Percentiles rank a stretch among this genome's conserved stretches.
phyloP scores from a whole-genome alignment of 2,888 invertebrate species.

The Vandiemenella viatica region DNA sequence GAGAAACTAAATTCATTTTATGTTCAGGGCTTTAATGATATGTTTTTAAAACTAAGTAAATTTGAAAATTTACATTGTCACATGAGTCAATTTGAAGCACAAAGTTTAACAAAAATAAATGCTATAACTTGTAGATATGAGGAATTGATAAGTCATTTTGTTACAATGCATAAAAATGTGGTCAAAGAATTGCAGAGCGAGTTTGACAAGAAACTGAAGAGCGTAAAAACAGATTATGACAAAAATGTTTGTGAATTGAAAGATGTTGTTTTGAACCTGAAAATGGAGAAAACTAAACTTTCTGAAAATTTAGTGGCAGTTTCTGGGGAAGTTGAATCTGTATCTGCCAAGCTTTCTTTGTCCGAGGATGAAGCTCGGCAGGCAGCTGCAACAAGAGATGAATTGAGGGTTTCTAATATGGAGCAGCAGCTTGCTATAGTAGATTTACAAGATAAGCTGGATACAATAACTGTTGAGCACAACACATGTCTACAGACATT shows the following conservation, averaged over 20 bases:
- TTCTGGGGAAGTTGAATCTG: slow-evolving; percentile 4
- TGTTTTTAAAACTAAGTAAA: too few relatives aligned
- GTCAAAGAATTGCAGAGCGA: not conserved
- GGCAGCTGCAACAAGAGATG: slow-evolving; percentile 4
- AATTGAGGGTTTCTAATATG: slow-evolving; percentile 9
- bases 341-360: not conserved
- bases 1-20: not conserved
- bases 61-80: not conserved
- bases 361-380: not conserved
- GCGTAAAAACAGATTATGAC: not conserved
- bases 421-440: slow-evolving; percentile 12
- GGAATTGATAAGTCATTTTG: too few relatives aligned
- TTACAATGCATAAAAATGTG: too few relatives aligned
- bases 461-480: slow-evolving; percentile 7
- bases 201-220: not conserved
- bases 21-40: not conserved
- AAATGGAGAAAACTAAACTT: not conserved
- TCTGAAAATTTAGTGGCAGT: too few relatives aligned
- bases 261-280: not conserved
- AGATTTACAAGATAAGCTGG: slow-evolving; percentile 12
- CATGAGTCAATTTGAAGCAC: not conserved
- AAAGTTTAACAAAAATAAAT: not conserved
- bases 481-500: slow-evolving; percentile 2
- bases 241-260: too few relatives aligned
- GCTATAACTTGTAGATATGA: not conserved